Evolutionary conservation across 1,140 invertebrate species (phyloP), one percentile per base, ranked within the genome.

Genomic region (Drosophila lini): DNA sequence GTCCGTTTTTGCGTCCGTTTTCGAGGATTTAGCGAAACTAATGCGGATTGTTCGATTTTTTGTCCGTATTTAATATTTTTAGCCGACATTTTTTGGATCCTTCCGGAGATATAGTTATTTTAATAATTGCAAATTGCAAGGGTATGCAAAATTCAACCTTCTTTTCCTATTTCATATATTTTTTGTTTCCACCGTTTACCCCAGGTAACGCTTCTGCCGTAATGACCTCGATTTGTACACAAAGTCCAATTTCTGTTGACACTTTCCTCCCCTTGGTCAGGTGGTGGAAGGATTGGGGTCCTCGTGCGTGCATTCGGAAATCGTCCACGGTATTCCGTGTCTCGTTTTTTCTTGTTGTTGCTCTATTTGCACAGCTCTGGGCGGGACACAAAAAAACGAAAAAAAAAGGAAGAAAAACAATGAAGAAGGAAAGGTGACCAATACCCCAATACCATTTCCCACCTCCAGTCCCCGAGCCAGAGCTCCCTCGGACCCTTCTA

Each of bases 211-310:
- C 71, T 48, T 61, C 47, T 41, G 67, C 47, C 55, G 63, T 81
- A 80, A 86, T 81, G 79, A 62, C 78, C 82, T 78, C 59, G 73
- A 86, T 80, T 88, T 88, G 76, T 74, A 67, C 81, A 77, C 68
- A 74, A 80, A 73, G 79, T 74, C 36, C 47, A 65, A 19, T 64
- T 64, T 64, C 44, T 80, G 83, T 88, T 80, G 76, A 82, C 76
- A 86, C 71, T 81, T 32, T n/a, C 8, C 28, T 79, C 48, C 34
- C 62, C 50, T 60, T 70, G 62, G 61, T 69, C 67, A 19, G 28
- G 10, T 10, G 40, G 7, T 22, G 19, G 19, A 34, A 34, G 50
- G 22, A 34, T 53, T 45, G 38, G 52, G 31, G 69, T 79, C 64
- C 76, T 70, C 63, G 83, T 88, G 83, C 83, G 83, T 89, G 77